These are phyloP conservation scores for Aleiodes leptofemur DNA, from an alignment of 2,888 invertebrate species.

Conservation along the genomic window DNA sequence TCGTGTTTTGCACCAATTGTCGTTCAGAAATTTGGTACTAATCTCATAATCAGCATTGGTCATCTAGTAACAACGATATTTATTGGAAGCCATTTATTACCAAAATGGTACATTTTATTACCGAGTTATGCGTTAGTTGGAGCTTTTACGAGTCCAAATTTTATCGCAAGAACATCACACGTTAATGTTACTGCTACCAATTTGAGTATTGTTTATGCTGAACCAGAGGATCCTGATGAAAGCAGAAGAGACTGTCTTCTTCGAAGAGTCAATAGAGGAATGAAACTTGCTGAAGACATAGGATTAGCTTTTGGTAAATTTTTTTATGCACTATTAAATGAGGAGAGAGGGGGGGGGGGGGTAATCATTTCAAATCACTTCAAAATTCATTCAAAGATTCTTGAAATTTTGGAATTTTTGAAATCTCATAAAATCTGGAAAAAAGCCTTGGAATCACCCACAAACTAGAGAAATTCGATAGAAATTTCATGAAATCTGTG, in stretches of 20 bases:
- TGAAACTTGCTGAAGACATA: constrained; percentile 71
- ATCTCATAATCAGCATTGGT: constrained; percentile 72
- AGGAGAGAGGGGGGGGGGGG: no score
- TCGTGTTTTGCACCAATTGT: constrained; percentile 76
- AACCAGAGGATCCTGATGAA: constrained; percentile 72
- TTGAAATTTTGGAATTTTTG: no score
- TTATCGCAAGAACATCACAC: constrained; percentile 68
- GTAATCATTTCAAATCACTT: no score
- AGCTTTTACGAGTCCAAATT: constrained; percentile 65
- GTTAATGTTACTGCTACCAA: constrained; percentile 68
- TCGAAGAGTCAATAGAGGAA: constrained; percentile 67
- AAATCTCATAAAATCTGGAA: no score
- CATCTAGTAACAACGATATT: constrained; percentile 69
- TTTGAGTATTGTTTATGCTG: constrained; percentile 67
- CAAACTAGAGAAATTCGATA: no score
- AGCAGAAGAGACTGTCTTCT: constrained; percentile 70
- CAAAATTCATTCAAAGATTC: no score
- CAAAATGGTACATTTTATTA: constrained; percentile 70
- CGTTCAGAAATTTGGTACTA: constrained; percentile 77
- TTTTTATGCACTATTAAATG: neutral
- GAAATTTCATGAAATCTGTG: no score
- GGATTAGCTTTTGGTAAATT: constrained; percentile 69
- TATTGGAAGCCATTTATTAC: constrained; percentile 69
- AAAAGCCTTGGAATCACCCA: no score
- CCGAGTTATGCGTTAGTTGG: constrained; percentile 70